phyloP scores from a whole-genome alignment of 2,113 vertebrate genomes.

The Pongo pygmaeus region DNA sequence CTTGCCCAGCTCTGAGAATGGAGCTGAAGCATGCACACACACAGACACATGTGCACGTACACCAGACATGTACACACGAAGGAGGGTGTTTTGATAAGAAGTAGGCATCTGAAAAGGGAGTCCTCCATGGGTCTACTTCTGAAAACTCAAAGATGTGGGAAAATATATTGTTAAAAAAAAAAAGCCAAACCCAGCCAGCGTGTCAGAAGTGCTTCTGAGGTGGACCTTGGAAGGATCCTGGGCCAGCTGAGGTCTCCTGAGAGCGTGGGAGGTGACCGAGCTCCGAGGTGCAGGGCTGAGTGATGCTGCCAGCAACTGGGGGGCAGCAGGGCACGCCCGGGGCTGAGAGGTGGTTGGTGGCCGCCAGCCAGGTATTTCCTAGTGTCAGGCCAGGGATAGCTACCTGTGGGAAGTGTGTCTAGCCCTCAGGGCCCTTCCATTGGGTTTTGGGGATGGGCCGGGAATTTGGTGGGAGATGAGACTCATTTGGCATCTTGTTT shows the following conservation, averaged over 20 bases:
- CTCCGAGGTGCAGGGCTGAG: background rate
- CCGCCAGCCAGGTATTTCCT: background rate
- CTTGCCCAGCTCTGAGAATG: background rate
- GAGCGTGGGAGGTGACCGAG: background rate
- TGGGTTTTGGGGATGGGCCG: background rate
- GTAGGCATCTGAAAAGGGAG: background rate
- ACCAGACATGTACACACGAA: background rate
- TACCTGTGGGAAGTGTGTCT: background rate
- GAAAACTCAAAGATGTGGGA: background rate
- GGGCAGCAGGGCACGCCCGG: background rate
- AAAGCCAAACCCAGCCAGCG: background rate
- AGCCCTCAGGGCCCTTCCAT: no score
- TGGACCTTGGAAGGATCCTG: background rate
- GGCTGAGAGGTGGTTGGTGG: background rate
- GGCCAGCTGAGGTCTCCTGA: background rate
- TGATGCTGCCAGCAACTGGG: background rate
- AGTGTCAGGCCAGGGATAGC: background rate
- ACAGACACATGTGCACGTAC: background rate
- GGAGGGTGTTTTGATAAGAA: background rate
- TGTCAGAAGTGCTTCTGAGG: background rate
- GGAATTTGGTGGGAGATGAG: background rate
- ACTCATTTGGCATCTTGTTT: background rate
- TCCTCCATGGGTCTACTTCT: background rate
- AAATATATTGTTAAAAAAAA: background rate
- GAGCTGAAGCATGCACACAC: background rate